A percentile compares a stretch with the other conserved stretches of the same genome.
phyloP scores from a whole-genome alignment of 2,797 vertebrate genomes.

The Trematomus bernacchii region DNA sequence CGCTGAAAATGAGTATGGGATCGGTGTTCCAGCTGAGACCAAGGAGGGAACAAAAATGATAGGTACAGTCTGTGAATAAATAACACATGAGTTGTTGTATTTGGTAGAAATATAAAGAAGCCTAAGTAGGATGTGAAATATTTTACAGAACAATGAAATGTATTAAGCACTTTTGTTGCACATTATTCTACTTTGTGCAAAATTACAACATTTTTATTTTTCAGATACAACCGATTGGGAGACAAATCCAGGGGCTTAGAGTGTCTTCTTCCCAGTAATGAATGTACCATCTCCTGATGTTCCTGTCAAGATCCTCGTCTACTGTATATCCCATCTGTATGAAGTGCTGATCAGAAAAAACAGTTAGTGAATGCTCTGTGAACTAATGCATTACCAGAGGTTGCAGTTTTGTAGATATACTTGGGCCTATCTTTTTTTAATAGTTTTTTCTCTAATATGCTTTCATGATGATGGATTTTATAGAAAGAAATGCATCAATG shows the following conservation, averaged over 20 bases:
- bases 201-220: slow-evolving; percentile 31
- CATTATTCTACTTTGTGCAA: background rate
- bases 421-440: slow-evolving; percentile 8
- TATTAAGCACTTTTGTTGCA: background rate
- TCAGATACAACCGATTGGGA: slow-evolving; percentile 76
- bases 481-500: background rate
- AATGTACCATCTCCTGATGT: slow-evolving; percentile 11
- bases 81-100: slow-evolving; percentile 6
- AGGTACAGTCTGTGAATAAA: slow-evolving; percentile 82
- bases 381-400: background rate
- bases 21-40: slow-evolving; percentile 91
- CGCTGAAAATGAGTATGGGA: slow-evolving; percentile 95
- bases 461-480: background rate
- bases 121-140: background rate
- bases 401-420: slow-evolving; percentile 14
- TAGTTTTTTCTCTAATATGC: background rate
- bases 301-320: slow-evolving; percentile 15
- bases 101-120: background rate
- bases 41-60: slow-evolving; percentile 96
- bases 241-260: slow-evolving; percentile 69
- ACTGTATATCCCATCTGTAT: slow-evolving; percentile 7
- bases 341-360: slow-evolving; percentile 4
- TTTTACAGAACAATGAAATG: background rate
- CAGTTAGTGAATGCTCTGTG: background rate
- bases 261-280: background rate